phyloP scores from a whole-genome alignment of 2,888 invertebrate species.

The Callyntrura guangdongensis region DNA sequence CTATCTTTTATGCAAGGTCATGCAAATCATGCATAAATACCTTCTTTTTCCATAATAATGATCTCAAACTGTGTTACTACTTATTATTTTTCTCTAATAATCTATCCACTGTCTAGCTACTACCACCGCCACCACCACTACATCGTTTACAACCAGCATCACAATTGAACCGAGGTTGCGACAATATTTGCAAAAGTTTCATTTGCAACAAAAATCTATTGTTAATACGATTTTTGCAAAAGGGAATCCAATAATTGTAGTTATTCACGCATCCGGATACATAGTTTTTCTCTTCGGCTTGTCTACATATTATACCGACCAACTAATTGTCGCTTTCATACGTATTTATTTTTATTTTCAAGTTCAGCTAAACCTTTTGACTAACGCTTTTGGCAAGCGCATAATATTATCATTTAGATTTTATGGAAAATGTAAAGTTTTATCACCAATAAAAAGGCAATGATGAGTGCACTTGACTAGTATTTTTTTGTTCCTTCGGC shows the following conservation, averaged over 20 bases:
- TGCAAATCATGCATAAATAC: constrained; percentile 72
- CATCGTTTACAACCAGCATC: neutral
- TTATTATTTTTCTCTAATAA: constrained; percentile 64
- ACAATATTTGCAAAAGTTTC: constrained; percentile 56
- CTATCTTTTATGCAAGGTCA: constrained; percentile 74
- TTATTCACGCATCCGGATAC: constrained; percentile 43
- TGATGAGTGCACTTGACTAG: neutral
- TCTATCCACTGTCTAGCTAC: constrained; percentile 6
- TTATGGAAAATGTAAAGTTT: constrained; percentile 19
- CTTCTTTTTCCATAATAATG: constrained; percentile 72
- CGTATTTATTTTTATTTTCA: constrained; percentile 30
- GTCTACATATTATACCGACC: constrained; percentile 8
- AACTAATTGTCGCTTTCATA: constrained; percentile 50
- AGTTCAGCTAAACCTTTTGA: constrained; percentile 45
- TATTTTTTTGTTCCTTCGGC: neutral
- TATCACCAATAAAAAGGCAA: constrained; percentile 38
- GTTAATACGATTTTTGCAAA: constrained; percentile 3
- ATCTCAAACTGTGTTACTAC: constrained; percentile 71
- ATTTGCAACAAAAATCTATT: neutral
- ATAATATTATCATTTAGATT: constrained; percentile 8
- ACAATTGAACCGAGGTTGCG: constrained; percentile 63
- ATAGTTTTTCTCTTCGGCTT: constrained; percentile 10
- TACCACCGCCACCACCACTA: constrained; percentile 12
- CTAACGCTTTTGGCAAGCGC: neutral
- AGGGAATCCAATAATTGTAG: neutral